Evolutionary conservation across 2,888 invertebrate genomes (phyloP).

Genomic region (Phymatocera aterrima): DNA sequence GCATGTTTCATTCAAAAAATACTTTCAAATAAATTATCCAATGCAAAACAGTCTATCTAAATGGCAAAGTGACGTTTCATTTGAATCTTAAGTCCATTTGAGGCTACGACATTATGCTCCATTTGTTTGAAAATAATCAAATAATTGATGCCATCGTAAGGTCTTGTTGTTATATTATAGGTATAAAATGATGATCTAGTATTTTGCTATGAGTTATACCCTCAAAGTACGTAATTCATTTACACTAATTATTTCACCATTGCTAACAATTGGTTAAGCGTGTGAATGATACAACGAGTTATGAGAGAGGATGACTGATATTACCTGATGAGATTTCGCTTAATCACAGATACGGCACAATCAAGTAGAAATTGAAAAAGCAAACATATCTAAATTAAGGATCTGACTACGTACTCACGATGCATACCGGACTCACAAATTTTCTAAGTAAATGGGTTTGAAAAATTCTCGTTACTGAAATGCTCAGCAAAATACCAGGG

Average conservation of each 20-base stretch:
- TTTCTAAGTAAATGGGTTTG: neutral
- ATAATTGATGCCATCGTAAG: too few relatives aligned
- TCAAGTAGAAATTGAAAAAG: neutral
- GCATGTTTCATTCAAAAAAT: neutral
- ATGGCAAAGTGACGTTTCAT: neutral
- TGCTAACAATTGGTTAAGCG: neutral
- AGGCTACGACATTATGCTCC: too few relatives aligned
- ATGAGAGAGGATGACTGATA: neutral
- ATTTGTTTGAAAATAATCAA: too few relatives aligned
- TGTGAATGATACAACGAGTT: neutral
- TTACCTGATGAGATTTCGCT: neutral
- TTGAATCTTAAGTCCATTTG: neutral
- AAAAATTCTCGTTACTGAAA: neutral
- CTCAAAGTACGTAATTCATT: neutral
- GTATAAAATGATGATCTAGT: too few relatives aligned
- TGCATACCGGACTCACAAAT: neutral
- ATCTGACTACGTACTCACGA: neutral
- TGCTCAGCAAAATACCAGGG: neutral
- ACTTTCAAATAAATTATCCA: neutral
- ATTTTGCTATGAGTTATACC: neutral
- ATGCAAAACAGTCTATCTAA: neutral
- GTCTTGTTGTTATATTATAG: too few relatives aligned
- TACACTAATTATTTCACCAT: neutral
- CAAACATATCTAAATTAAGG: neutral
- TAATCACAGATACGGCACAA: neutral